Evolutionary conservation across 1,140 invertebrate genomes (phyloP).

Genomic region (Drosophila bipectinata): DNA sequence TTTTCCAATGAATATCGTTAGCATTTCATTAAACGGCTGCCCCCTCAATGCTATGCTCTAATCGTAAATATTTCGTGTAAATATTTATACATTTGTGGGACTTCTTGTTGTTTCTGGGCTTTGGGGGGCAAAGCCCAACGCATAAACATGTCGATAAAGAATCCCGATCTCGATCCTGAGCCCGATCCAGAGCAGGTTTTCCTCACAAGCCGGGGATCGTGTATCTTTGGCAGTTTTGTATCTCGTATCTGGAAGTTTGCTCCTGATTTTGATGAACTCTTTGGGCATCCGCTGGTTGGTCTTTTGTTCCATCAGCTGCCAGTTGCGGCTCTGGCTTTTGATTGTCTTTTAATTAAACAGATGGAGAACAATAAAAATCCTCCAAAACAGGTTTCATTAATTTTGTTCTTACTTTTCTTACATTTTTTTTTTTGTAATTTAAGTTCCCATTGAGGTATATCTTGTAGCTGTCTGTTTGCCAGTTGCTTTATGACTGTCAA

Average conservation of each 20-base stretch:
- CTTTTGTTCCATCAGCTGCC: constrained; percentile 40
- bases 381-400: constrained; percentile 66
- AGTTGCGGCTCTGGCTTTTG: constrained; percentile 55
- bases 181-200: constrained; percentile 26
- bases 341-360: constrained; percentile 77
- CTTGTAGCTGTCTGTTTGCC: constrained; percentile 50
- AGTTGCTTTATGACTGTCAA: constrained; percentile 72
- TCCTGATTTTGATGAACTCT: constrained; percentile 49
- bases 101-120: constrained; percentile 15
- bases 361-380: constrained; percentile 67
- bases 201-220: constrained; percentile 1
- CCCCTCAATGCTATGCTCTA: constrained; percentile 9
- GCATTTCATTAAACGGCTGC: constrained; percentile 69
- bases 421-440: constrained; percentile 22
- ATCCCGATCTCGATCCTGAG: not conserved
- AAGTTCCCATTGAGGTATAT: constrained; percentile 37
- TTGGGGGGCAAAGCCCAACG: constrained; percentile 41
- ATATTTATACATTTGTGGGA: constrained; percentile 69
- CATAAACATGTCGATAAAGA: constrained; percentile 68
- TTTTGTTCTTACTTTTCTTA: constrained; percentile 18
- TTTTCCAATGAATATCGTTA: constrained; percentile 80
- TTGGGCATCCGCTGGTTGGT: constrained; percentile 32
- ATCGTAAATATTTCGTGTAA: constrained; percentile 58
- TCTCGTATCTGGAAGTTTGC: constrained; percentile 17
- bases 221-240: constrained; percentile 1